phyloP scores from a whole-genome alignment of 2,113 vertebrate genomes.

The Aptenodytes forsteri region DNA sequence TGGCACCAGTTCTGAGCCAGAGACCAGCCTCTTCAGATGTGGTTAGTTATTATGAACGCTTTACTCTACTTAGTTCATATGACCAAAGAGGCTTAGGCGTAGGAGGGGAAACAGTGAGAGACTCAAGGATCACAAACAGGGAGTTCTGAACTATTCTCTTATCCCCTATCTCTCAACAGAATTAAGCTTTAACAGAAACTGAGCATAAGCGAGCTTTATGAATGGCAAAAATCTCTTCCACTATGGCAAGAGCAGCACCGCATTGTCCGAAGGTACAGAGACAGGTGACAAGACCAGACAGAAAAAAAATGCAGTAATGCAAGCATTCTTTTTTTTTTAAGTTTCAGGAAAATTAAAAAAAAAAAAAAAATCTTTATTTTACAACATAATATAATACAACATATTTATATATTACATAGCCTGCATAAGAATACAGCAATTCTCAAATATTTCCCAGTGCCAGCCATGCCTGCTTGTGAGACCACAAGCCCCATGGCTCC shows the following conservation, averaged over 20 bases:
- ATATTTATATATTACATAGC: not conserved
- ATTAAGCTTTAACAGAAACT: not conserved
- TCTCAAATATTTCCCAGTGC: not conserved
- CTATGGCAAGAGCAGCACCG: not conserved
- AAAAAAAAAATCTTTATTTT: not conserved
- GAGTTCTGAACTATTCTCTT: not conserved
- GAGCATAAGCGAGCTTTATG: not conserved
- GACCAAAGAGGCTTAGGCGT: not conserved
- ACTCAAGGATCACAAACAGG: not conserved
- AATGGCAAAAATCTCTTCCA: not conserved
- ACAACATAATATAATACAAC: not conserved
- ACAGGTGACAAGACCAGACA: not conserved
- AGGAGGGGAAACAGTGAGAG: not conserved
- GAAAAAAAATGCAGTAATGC: not conserved
- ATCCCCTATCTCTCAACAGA: not conserved
- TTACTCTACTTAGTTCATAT: not conserved
- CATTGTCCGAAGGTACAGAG: not conserved
- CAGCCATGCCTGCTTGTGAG: not conserved
- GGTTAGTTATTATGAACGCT: not conserved
- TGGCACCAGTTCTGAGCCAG: not conserved
- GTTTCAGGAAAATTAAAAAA: not conserved
- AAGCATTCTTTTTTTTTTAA: not conserved
- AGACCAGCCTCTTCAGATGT: not conserved
- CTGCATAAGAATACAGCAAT: not conserved
- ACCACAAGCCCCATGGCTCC: not conserved